Conservation (phyloP, 2,797 vertebrate species). For the Myotis pilosus region DNA sequence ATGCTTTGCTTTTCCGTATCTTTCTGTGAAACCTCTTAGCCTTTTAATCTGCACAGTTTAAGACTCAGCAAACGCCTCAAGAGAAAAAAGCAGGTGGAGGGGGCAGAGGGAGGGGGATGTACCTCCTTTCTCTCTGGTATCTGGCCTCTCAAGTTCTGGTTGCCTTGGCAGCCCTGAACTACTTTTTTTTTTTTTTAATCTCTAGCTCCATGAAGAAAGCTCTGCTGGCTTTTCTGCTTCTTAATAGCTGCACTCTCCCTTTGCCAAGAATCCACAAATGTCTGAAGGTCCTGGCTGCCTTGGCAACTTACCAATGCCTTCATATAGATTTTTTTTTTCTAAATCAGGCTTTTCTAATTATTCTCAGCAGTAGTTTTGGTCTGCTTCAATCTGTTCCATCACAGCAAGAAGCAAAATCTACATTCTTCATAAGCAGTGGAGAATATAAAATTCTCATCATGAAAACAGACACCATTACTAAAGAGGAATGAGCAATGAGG, state of each 20-base stretch:
- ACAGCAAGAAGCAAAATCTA: conserved; percentile 53
- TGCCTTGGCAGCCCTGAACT: conserved; percentile 35
- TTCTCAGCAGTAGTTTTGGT: conserved; percentile 58
- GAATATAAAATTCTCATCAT: conserved; percentile 27
- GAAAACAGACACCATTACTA: conserved; percentile 7
- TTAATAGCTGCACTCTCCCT: conserved; percentile 48
- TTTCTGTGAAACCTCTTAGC: conserved; percentile 6
- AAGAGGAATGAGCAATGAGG: background rate
- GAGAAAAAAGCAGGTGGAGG: background rate
- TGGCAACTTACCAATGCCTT: conserved; percentile 59
- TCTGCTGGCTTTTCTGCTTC: conserved; percentile 47
- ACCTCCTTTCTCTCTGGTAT: background rate
- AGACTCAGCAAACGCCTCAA: background rate
- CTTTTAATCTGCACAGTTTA: background rate
- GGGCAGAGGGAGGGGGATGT: background rate
- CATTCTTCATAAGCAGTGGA: conserved; percentile 25
- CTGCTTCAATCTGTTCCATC: conserved; percentile 46
- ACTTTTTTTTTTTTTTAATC: background rate
- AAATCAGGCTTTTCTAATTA: conserved; percentile 60
- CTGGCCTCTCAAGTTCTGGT: conserved; percentile 24
- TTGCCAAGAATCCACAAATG: conserved; percentile 59
- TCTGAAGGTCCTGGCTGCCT: conserved; percentile 52
- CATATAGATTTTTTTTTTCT: conserved; percentile 32
- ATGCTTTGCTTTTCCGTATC: background rate
- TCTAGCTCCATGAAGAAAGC: conserved; percentile 27